Evolutionary conservation across 1,140 invertebrate species (phyloP).

Genomic region (Drosophila subpulchrella): DNA sequence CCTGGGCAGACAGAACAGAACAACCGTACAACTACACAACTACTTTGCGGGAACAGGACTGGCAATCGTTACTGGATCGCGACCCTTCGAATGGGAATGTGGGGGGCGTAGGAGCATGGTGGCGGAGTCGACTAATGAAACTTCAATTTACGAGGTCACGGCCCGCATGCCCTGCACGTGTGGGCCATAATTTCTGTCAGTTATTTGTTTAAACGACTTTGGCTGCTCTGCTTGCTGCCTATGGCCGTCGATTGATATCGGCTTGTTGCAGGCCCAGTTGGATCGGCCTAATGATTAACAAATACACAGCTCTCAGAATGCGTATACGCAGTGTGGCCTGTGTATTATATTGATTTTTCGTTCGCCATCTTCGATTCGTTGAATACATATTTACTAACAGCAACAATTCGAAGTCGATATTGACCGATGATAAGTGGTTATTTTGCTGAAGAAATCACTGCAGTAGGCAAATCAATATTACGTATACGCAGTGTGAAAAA

Average conservation of each 20-base stretch:
- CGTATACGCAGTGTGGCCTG: slow-evolving; percentile 52
- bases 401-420: slow-evolving; percentile 58
- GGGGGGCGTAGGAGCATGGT: not conserved
- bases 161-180: slow-evolving; percentile 74
- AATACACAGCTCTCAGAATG: slow-evolving; percentile 54
- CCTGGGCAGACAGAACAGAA: slow-evolving; percentile 43
- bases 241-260: slow-evolving; percentile 36
- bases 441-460: slow-evolving; percentile 41
- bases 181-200: slow-evolving; percentile 77
- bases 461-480: slow-evolving; percentile 35
- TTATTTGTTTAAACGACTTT: slow-evolving; percentile 79
- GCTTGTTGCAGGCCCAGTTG: slow-evolving; percentile 19
- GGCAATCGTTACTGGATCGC: slow-evolving; percentile 49
- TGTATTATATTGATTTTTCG: slow-evolving; percentile 64
- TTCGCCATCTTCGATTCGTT: slow-evolving; percentile 22
- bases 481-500: not conserved
- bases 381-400: slow-evolving; percentile 59
- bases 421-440: slow-evolving; percentile 49
- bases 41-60: slow-evolving; percentile 19
- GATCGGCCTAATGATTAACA: slow-evolving; percentile 73
- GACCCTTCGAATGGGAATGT: slow-evolving; percentile 25
- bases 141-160: slow-evolving; percentile 82
- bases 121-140: slow-evolving; percentile 63
- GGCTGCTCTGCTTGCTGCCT: slow-evolving; percentile 27
- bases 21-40: slow-evolving; percentile 8